phyloP scores from a whole-genome alignment of 2,888 invertebrate species.

The Leucoptera coffeella region DNA sequence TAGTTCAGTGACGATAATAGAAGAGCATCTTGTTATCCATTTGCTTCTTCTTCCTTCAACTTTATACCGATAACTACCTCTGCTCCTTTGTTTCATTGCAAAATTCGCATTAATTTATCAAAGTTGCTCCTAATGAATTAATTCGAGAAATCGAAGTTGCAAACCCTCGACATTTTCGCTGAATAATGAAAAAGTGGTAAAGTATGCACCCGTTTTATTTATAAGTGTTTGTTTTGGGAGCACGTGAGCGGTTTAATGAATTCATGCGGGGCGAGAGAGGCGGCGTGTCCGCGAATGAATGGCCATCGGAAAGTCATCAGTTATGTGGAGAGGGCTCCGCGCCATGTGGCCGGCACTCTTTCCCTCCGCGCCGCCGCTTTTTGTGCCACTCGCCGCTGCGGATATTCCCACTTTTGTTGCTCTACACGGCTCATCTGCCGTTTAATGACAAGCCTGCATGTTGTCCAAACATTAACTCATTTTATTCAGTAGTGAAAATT shows the following conservation, averaged over 20 bases:
- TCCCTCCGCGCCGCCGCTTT: too few relatives aligned
- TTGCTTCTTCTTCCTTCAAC: slow-evolving; percentile 1
- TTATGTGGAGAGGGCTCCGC: slow-evolving; percentile 42
- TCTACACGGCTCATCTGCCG: too few relatives aligned
- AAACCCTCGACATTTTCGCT: background rate
- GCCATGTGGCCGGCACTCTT: too few relatives aligned
- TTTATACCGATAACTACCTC: too few relatives aligned
- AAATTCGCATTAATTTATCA: too few relatives aligned
- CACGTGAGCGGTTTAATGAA: slow-evolving; percentile 18
- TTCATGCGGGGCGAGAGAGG: slow-evolving; percentile 13
- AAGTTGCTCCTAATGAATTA: too few relatives aligned
- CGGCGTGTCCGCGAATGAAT: slow-evolving; percentile 30
- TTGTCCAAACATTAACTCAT: too few relatives aligned
- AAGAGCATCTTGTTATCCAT: slow-evolving; percentile 19
- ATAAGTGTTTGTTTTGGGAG: slow-evolving; percentile 11
- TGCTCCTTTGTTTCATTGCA: too few relatives aligned
- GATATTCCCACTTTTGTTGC: too few relatives aligned
- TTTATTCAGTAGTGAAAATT: background rate
- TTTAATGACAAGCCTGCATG: too few relatives aligned
- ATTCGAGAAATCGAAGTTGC: background rate
- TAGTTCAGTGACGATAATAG: slow-evolving; percentile 36
- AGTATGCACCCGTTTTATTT: slow-evolving; percentile 11
- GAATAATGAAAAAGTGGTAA: background rate
- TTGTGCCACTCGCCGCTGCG: too few relatives aligned
- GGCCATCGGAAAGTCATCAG: slow-evolving; percentile 51